Conservation (phyloP, 2,888 invertebrate genomes). For the Tromatobia lineatoria region DNA sequence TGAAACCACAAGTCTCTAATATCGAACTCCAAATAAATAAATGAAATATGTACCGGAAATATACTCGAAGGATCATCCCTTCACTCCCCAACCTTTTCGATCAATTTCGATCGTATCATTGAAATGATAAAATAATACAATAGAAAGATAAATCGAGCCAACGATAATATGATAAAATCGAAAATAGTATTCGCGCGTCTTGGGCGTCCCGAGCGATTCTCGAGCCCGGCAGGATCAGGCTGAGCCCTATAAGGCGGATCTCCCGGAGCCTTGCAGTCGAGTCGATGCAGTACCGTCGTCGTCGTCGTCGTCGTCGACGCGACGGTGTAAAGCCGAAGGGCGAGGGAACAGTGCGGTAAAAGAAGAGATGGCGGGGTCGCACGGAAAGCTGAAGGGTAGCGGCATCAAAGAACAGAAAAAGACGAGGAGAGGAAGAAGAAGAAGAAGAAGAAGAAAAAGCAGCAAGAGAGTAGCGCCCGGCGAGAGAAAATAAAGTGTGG, state of each 20-base stretch:
- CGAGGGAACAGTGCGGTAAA: conserved; percentile 6
- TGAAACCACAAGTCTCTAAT: too few species aligned
- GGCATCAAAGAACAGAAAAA: conserved; percentile 17
- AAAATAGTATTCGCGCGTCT: too few species aligned
- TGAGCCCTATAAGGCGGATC: conserved; percentile 19
- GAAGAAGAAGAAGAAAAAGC: conserved; percentile 5
- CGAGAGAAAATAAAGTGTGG: conserved; percentile 47
- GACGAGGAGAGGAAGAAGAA: conserved; percentile 48
- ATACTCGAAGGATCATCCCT: too few species aligned
- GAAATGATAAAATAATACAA: too few species aligned
- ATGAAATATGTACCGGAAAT: too few species aligned
- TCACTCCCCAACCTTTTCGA: too few species aligned
- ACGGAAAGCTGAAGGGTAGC: conserved; percentile 25
- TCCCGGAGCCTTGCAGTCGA: conserved; percentile 8
- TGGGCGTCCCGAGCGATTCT: background rate
- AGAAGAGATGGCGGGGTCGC: conserved; percentile 32
- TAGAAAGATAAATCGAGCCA: too few species aligned
- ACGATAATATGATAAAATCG: too few species aligned
- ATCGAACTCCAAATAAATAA: too few species aligned
- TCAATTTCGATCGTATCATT: too few species aligned
- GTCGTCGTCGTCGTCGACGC: background rate
- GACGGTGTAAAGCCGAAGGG: conserved; percentile 24
- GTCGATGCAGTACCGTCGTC: conserved; percentile 22
- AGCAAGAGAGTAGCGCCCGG: conserved; percentile 10
- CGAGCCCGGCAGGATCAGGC: conserved; percentile 7